phyloP scores from a whole-genome alignment of 2,888 invertebrate genomes.

The Clostera curtula region DNA sequence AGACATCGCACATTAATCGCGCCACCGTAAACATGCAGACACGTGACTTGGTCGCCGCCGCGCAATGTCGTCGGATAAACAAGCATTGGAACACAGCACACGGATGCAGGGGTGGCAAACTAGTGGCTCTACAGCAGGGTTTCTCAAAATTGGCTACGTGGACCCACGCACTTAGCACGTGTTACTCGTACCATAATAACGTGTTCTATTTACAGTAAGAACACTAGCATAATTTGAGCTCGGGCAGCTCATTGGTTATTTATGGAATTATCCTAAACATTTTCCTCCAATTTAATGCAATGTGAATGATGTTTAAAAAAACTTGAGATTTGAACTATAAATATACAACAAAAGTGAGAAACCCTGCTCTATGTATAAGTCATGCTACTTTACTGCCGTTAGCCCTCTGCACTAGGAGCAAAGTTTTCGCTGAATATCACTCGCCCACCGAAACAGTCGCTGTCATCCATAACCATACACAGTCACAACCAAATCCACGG shows the following conservation, averaged over 20 bases:
- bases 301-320: too few species aligned
- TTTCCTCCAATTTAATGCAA: too few species aligned
- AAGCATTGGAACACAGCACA: conserved; percentile 61
- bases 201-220: too few species aligned
- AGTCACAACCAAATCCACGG: conserved; percentile 52
- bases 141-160: not conserved
- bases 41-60: conserved; percentile 43
- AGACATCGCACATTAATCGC: conserved; percentile 67
- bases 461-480: conserved; percentile 35
- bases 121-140: conserved; percentile 44
- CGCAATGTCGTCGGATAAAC: conserved; percentile 32
- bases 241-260: too few species aligned
- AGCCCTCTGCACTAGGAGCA: conserved; percentile 31
- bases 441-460: conserved; percentile 51
- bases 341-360: too few species aligned
- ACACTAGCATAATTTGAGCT: too few species aligned
- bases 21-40: conserved; percentile 63
- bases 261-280: too few species aligned
- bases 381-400: conserved; percentile 50
- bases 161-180: too few species aligned
- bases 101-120: conserved; percentile 60
- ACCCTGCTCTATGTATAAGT: too few species aligned
- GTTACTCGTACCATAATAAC: too few species aligned
- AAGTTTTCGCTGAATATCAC: conserved; percentile 69
- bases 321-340: too few species aligned